Conservation (phyloP, 2,888 invertebrate genomes). For the Dorcus parallelipipedus region DNA sequence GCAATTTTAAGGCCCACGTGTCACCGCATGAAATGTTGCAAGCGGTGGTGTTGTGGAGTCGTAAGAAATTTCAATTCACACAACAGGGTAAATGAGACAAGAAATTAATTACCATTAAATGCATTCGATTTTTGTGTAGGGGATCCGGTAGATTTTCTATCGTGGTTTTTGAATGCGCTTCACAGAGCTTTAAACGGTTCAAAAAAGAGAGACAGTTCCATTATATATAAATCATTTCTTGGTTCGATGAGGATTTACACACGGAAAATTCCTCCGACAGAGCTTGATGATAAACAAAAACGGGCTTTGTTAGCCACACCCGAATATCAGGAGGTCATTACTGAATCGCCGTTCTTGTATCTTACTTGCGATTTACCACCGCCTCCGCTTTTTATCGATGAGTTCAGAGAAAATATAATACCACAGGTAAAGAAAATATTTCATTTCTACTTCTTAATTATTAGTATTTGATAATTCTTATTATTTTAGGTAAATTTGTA, state of each 20-base stretch:
- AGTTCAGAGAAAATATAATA: conserved; percentile 97
- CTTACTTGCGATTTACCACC: conserved; percentile 97
- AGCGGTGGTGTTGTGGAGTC: conserved; percentile 94
- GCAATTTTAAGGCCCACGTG: conserved; percentile 98
- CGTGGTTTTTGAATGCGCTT: conserved; percentile 96
- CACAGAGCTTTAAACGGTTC: conserved; percentile 93
- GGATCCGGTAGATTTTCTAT: conserved; percentile 96
- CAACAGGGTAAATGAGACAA: conserved; percentile 72
- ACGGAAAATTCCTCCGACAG: conserved; percentile 89
- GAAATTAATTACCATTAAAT: neutral
- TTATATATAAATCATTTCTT: conserved; percentile 92
- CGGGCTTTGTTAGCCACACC: conserved; percentile 72
- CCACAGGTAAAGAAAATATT: conserved; percentile 71
- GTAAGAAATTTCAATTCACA: conserved; percentile 96
- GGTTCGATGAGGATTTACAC: conserved; percentile 88
- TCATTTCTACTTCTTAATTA: neutral
- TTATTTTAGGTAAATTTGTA: conserved; percentile 81
- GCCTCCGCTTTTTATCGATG: conserved; percentile 95
- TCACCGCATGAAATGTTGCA: conserved; percentile 99
- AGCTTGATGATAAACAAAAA: conserved; percentile 86
- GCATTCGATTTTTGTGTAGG: conserved; percentile 52
- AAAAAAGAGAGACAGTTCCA: conserved; percentile 82
- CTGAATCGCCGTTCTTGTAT: conserved; percentile 92
- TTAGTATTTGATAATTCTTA: neutral
- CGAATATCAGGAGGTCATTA: conserved; percentile 83